Conservation (phyloP, 1,140 invertebrate species). For the Platyscapa corneri region DNA sequence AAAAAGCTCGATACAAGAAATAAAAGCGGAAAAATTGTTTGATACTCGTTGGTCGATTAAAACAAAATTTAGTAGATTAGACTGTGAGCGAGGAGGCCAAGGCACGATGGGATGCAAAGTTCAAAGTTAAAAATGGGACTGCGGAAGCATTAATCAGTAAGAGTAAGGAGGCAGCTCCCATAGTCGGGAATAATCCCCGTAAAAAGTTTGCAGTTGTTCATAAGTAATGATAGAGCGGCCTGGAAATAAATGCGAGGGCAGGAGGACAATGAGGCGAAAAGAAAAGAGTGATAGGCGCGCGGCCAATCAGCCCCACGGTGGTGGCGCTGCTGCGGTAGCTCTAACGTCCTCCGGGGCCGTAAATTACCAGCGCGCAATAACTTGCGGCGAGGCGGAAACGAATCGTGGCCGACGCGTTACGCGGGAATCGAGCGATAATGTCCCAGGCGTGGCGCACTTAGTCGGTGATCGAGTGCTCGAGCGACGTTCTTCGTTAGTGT, state of each 20-base stretch:
- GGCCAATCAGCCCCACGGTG: neutral
- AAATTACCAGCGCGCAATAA: conserved; percentile 31
- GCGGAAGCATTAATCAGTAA: too few species aligned
- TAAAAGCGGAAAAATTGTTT: too few species aligned
- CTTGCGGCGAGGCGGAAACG: conserved; percentile 7
- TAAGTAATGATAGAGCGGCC: neutral
- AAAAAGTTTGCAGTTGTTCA: neutral
- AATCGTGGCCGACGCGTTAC: conserved; percentile 1
- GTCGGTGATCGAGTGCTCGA: neutral
- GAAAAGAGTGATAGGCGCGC: neutral
- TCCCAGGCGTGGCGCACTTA: neutral
- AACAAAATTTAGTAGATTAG: too few species aligned
- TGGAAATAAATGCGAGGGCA: too few species aligned
- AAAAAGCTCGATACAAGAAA: too few species aligned
- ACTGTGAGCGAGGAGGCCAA: too few species aligned
- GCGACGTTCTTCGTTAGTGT: neutral
- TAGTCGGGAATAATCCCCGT: too few species aligned
- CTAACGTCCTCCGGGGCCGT: neutral
- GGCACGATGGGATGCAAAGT: too few species aligned
- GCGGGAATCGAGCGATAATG: neutral
- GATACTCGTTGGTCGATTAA: too few species aligned
- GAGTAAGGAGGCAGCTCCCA: too few species aligned
- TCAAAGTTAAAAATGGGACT: too few species aligned
- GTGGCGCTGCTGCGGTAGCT: neutral
- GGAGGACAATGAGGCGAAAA: neutral